Evolutionary conservation across 2,797 vertebrate species (phyloP).

Genomic region (Notolabrus celidotus): DNA sequence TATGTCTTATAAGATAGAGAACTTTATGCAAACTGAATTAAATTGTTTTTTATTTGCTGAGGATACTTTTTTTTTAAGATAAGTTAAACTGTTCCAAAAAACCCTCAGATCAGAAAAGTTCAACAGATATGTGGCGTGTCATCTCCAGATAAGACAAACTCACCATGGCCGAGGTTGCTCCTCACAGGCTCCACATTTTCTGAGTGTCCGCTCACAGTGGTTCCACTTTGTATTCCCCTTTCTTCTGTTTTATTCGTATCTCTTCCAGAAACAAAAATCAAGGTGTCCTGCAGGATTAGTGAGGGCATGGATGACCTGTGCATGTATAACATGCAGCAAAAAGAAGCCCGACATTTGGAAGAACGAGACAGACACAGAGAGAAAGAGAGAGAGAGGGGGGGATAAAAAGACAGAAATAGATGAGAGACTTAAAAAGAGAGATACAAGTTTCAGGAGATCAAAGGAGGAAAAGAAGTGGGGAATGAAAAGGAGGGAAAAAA

Average conservation of each 20-base stretch:
- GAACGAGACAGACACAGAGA: too few relatives aligned
- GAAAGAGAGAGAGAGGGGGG: slow-evolving; percentile 33
- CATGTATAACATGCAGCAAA: slow-evolving; percentile 52
- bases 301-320: slow-evolving; percentile 63
- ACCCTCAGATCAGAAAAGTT: not conserved
- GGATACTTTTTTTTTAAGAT: not conserved
- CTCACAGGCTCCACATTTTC: slow-evolving; percentile 43
- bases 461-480: slow-evolving; percentile 30
- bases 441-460: slow-evolving; percentile 7
- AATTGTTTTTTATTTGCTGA: not conserved
- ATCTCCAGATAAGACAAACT: slow-evolving; percentile 46
- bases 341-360: slow-evolving; percentile 54
- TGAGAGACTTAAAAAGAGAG: slow-evolving; percentile 46
- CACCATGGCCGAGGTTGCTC: slow-evolving; percentile 57
- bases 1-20: not conserved
- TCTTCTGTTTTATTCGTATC: slow-evolving; percentile 42
- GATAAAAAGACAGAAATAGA: slow-evolving; percentile 52
- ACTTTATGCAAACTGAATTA: too few relatives aligned
- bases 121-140: not conserved
- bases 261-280: slow-evolving; percentile 40
- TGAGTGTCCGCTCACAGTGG: slow-evolving; percentile 23
- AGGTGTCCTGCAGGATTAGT: slow-evolving; percentile 39
- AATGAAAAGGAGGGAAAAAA: slow-evolving; percentile 10
- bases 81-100: not conserved
- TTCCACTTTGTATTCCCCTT: slow-evolving; percentile 14